Evolutionary conservation across 1,140 invertebrate species (phyloP), one percentile per base, ranked within the genome.

Genomic region (Sipha flava): DNA sequence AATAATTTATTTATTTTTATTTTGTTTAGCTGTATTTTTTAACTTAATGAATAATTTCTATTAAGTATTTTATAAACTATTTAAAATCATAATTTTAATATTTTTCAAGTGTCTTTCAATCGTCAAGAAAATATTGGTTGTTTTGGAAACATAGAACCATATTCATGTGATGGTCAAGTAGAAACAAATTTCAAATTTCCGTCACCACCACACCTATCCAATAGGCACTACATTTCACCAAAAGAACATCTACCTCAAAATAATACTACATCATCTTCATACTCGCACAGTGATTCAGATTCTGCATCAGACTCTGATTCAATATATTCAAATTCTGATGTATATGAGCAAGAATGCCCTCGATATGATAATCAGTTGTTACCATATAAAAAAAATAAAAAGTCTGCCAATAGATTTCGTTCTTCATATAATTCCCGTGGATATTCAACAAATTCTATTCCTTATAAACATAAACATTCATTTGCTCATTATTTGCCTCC

Each of bases 401-500:
- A 80, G 14, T 43, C 80, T 37, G 5, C 45, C 23, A 80, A 37
- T 26, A 37, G 57, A 66, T 43, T 62, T 77, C 57, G 59, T 64
- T 37, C 52, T 43, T 62, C 72, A 14, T 80, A 40, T 62, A 45
- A 29, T 62, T 62, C 68, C 16, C 68, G 73, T 52, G 75, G 80
- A 37, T 79, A 79, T 59, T 47, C 37, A 40, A 66, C 34, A 21
- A 75, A 81, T 70, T 79, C 73, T 47, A 59, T 62, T 43, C 34
- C 59, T 31, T 52, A 80, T 49, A 52, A 47, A 57, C 18, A 23
- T 80, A 77, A 81, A 21, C 52, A 79, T 81, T 66, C 57, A 47
- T 62, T 81, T 43, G 49, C 80, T 68, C 49, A 79, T 9, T 68
- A 62, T 64, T 82, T 91, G 64, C 89, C 90, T 66, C 92, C 93